Evolutionary conservation across 2,888 invertebrate species (phyloP), one percentile per base, ranked within the genome.

Genomic region (Omphaloscelis lunosa): DNA sequence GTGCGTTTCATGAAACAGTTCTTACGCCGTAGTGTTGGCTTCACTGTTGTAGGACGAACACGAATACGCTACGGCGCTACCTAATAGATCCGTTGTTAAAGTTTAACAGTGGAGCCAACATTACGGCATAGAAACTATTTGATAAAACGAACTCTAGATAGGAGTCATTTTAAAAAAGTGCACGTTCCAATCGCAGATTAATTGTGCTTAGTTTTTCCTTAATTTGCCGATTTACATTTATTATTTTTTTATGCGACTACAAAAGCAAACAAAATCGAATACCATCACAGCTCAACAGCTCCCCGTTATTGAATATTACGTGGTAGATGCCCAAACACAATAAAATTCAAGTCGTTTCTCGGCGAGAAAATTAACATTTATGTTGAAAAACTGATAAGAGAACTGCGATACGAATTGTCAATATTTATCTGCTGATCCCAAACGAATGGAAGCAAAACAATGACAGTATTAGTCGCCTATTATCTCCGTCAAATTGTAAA

Each of bases 401-500:
- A 65, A 48, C 34, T 39, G 41, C 39, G 63, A 68, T 82, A 61
- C 12, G 71, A 27, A 66, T 39, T 68, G 66, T 79, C 74, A 86
- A 86, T 79, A 83, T 82, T 77, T 74, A 74, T 72, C 27, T 70
- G 74, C 67, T 75, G 76, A 79, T 83, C 70, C 53, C 65, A 59
- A 77, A 77, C 48, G 48, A 79, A 72, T 79, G 75, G 45, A 66
- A 86, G 29, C 70, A 58, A 83, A 77, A 75, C 76, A 84, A 72
- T 63, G 66, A 29, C 59, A 61, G 72, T 79, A 75, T 86, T 77
- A 71, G 58, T 61, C 45, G 71, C 72, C 75, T 82, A 82, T 77
- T 80, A 86, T 84, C 68, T 86, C 77, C 79, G 72, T 51, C 61
- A 39, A 85, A 83, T 79, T 84, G 76, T 74, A 70, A 75, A 70